Percentiles rank a stretch among this genome's conserved stretches.
Evolutionary conservation across 2,113 vertebrate genomes (phyloP).

Genomic region (Bathybates hornii): DNA sequence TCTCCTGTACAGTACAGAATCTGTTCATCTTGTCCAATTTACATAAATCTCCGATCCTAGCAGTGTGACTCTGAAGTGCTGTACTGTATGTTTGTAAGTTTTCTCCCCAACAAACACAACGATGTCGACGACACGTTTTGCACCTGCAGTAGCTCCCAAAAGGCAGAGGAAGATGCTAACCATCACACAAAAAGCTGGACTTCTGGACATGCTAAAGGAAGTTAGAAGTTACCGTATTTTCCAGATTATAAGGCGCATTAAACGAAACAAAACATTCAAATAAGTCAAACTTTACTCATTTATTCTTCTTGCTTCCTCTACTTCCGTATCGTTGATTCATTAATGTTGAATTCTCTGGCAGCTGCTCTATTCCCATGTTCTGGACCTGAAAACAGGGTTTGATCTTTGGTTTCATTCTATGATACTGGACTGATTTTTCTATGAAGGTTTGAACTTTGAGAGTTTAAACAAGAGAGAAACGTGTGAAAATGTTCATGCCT

Average conservation of each 20-base stretch:
- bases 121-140: neutral
- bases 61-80: neutral
- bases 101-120: neutral
- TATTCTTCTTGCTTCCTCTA: neutral
- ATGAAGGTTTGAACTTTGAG: accelerated
- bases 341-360: neutral
- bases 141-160: neutral
- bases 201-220: neutral
- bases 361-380: neutral
- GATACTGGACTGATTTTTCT: accelerated
- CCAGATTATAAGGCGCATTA: neutral
- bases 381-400: neutral
- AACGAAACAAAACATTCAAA: neutral
- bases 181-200: neutral
- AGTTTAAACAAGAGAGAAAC: neutral
- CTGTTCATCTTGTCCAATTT: neutral
- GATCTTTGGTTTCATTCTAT: accelerated
- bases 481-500: neutral
- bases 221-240: neutral
- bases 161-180: accelerated
- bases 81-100: neutral
- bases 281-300: neutral
- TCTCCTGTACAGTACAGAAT: neutral
- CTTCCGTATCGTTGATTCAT: neutral
- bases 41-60: accelerated